Evolutionary conservation across 1,140 invertebrate species (phyloP).

Genomic region (Macrobrachium rosenbergii): DNA sequence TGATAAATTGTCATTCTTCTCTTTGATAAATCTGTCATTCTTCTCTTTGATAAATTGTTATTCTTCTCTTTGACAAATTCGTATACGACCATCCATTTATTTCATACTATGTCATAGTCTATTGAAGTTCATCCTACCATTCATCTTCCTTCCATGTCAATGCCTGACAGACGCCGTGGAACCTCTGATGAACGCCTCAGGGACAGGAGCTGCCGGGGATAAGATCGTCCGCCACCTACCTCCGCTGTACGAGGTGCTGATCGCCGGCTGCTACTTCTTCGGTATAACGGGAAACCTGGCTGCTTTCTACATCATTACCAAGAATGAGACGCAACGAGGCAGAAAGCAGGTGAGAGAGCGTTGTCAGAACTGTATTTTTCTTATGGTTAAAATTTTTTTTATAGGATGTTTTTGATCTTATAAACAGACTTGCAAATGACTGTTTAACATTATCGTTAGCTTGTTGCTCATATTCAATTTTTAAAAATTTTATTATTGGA

Average conservation of each 20-base stretch:
- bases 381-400: neutral
- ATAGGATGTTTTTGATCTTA: neutral
- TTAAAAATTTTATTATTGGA: no score
- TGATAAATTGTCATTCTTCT: no score
- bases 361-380: neutral
- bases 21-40: no score
- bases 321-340: conserved; percentile 68
- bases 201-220: neutral
- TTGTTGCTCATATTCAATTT: no score
- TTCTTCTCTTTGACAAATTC: no score
- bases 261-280: conserved; percentile 74
- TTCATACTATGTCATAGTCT: no score
- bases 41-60: no score
- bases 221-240: conserved; percentile 65
- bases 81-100: no score
- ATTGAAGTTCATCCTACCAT: no score
- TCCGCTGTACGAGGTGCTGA: conserved; percentile 70
- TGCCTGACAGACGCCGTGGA: no score
- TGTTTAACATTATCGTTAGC: neutral
- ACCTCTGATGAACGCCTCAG: no score
- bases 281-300: conserved; percentile 76
- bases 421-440: neutral
- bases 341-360: conserved; percentile 55
- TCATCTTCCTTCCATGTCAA: no score
- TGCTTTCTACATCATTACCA: conserved; percentile 76